Base-by-base conservation (phyloP, 1,140 invertebrate species). In the Orussus abietinus region DNA sequence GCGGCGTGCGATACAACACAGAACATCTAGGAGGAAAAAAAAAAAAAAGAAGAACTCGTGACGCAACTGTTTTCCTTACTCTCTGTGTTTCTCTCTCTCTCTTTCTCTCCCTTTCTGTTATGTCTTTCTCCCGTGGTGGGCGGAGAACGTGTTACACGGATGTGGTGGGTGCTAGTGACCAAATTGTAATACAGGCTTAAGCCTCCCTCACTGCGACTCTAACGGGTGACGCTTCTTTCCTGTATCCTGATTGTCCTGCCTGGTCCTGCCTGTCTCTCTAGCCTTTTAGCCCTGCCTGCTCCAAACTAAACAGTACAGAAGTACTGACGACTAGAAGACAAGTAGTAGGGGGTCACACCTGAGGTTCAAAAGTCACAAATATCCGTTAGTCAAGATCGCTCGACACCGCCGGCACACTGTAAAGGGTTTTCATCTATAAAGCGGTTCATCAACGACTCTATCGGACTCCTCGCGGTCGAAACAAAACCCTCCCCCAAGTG, bases 271-370 rank as follows among this genome's bases (percentile, higher is more conserved):
- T 49, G 55, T 51, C 59, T 54, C 47, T 56, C 55, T 64, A 63
- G 62, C 60, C 66, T 62, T 55, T 59, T 62, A 62, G 57, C 62
- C 56, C 69, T 72, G 69, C 69, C 66, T 69, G 66, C 65, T 69
- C 66, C 68, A 57, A 64, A 68, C 66, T 69, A 71, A 69, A 69
- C 61, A 67, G 66, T 67, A 73, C 66, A 59, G 53, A 55, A 59
- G 66, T 73, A 71, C 65, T 70, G 68, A 51, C 55, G 64, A 70
- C 64, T 72, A 72, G 68, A 69, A 69, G 70, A 71, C 70, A 71
- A 73, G 66, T 67, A 66, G 69, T 68, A 70, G 65, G 65, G 53
- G 47, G 57, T 72, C 68, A 73, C n/a, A n/a, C 70, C 70, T 73
- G 67, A 70, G 70, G 69, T 73, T 72, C 42, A 72, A 73, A 72